Conservation (phyloP, 2,888 invertebrate genomes). For the Merodon equestris region DNA sequence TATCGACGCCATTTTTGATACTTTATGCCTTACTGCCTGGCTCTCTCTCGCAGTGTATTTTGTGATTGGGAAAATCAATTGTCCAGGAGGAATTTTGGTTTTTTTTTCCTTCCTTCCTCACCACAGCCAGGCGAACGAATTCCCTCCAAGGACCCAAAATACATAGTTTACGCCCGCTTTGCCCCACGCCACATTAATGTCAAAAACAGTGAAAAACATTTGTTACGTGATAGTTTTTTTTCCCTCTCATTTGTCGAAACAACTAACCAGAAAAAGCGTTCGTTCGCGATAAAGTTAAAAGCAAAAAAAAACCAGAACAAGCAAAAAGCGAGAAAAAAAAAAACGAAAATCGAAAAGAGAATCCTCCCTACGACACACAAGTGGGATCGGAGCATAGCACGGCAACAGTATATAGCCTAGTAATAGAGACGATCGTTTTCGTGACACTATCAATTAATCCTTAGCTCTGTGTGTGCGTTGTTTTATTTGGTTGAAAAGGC, state of each 20-base stretch:
- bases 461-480: constrained; percentile 14
- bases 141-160: constrained; percentile 60
- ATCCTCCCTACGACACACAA: constrained; percentile 46
- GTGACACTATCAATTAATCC: constrained; percentile 15
- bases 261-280: constrained; percentile 44
- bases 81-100: constrained; percentile 57
- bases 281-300: constrained; percentile 24
- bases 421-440: constrained; percentile 28
- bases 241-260: constrained; percentile 36
- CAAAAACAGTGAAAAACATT: constrained; percentile 60
- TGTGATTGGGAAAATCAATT: constrained; percentile 68
- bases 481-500: constrained; percentile 22
- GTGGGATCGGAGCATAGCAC: constrained; percentile 33
- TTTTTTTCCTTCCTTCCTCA: constrained; percentile 43
- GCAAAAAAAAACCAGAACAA: too few species aligned
- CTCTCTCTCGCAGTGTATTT: constrained; percentile 67
- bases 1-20: constrained; percentile 63
- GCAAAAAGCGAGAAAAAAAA: too few species aligned
- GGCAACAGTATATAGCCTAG: constrained; percentile 16
- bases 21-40: constrained; percentile 62
- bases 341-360: neutral
- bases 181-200: constrained; percentile 25
- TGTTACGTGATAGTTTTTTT: constrained; percentile 61
- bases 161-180: constrained; percentile 41
- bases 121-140: constrained; percentile 41